These are phyloP conservation scores for Elaeidobius kamerunicus DNA, from an alignment of 2,888 invertebrate genomes.

Conservation along the genomic window DNA sequence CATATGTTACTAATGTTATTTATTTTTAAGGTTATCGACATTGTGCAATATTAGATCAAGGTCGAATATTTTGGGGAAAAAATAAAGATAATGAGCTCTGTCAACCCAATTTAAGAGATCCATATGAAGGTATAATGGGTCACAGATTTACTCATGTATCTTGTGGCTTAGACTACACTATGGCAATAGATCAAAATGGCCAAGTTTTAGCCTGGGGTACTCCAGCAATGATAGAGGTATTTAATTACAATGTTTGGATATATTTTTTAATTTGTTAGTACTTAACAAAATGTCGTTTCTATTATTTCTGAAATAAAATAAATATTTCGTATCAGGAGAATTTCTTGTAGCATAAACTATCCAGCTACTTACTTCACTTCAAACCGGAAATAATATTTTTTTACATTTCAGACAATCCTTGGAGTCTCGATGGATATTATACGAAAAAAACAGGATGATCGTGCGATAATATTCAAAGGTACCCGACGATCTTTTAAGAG, in stretches of 20 bases:
- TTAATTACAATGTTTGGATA: background rate
- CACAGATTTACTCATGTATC: conserved; percentile 52
- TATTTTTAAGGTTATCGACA: conserved; percentile 75
- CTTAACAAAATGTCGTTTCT: too few relatives aligned
- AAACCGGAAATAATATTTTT: conserved; percentile 3
- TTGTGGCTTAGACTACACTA: conserved; percentile 76
- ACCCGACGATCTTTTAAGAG: conserved; percentile 70
- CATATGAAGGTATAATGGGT: conserved; percentile 41
- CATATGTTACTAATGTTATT: too few relatives aligned
- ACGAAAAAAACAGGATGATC: conserved; percentile 53
- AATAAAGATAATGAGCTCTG: conserved; percentile 90
- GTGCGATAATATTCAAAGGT: conserved; percentile 65
- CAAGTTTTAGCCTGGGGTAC: conserved; percentile 75
- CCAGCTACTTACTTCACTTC: too few relatives aligned
- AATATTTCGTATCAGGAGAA: too few relatives aligned
- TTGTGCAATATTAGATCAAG: conserved; percentile 52
- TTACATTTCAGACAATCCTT: conserved; percentile 52
- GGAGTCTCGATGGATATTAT: conserved; percentile 55
- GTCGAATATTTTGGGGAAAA: conserved; percentile 68
- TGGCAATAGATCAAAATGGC: conserved; percentile 65
- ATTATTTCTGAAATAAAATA: too few relatives aligned
- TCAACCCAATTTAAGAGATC: conserved; percentile 56
- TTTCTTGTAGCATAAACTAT: too few relatives aligned
- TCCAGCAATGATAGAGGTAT: conserved; percentile 63
- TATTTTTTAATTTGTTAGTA: too few relatives aligned